Conservation (phyloP, 2,113 vertebrate genomes). For the Otis tarda region DNA sequence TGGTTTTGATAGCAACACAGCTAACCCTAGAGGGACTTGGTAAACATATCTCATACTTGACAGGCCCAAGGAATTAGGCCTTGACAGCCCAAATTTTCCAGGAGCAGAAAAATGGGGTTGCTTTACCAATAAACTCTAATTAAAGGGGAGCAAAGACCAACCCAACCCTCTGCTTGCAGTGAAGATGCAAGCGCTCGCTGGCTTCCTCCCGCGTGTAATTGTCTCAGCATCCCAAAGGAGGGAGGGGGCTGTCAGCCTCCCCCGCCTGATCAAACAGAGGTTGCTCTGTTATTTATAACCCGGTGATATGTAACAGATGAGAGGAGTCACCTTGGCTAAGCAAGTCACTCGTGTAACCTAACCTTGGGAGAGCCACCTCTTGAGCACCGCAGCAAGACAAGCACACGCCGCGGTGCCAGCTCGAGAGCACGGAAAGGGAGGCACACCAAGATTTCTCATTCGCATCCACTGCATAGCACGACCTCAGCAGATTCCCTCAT, state of each 20-base stretch:
- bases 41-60: slow-evolving; percentile 60
- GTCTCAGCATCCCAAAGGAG: background rate
- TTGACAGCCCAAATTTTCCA: background rate
- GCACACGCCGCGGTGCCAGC: fast-evolving
- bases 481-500: background rate
- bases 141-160: background rate
- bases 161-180: background rate
- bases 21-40: slow-evolving; percentile 29
- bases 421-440: background rate
- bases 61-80: slow-evolving; percentile 21
- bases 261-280: background rate
- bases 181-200: background rate
- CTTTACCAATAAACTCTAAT: slow-evolving; percentile 7
- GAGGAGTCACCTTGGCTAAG: slow-evolving; percentile 60
- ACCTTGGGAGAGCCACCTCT: slow-evolving; percentile 21
- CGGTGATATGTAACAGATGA: slow-evolving; percentile 45
- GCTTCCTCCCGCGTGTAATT: background rate
- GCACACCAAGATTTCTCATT: fast-evolving
- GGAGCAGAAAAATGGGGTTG: slow-evolving; percentile 13
- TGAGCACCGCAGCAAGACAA: background rate
- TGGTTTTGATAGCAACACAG: slow-evolving; percentile 47
- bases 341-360: slow-evolving; percentile 2
- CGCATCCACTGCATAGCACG: background rate
- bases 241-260: background rate
- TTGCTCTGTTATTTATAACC: slow-evolving; percentile 50